Percentiles rank a stretch among this genome's conserved stretches.
Evolutionary conservation across 2,113 vertebrate genomes (phyloP).

Genomic region (Sphaerodactylus townsendi): DNA sequence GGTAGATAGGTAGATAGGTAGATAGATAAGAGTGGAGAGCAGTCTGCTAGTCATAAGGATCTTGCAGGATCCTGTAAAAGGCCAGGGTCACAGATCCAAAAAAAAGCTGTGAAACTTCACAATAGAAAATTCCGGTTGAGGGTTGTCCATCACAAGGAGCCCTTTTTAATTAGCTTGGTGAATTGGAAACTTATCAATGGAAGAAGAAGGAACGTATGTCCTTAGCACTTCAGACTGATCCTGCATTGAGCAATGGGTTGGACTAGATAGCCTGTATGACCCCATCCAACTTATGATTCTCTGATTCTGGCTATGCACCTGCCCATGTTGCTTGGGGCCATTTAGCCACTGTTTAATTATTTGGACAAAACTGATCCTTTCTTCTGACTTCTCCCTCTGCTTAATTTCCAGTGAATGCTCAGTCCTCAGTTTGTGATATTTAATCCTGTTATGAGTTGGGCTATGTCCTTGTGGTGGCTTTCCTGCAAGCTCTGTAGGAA

Average conservation of each 20-base stretch:
- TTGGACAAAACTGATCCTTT: constrained; percentile 27
- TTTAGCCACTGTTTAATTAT: constrained; percentile 13
- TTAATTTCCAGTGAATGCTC: background rate
- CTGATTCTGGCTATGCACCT: background rate
- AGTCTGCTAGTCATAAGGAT: background rate
- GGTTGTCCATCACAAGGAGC: too few relatives aligned
- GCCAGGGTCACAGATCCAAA: too few relatives aligned
- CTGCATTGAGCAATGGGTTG: too few relatives aligned
- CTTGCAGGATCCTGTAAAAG: too few relatives aligned
- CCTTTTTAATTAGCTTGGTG: constrained; percentile 24
- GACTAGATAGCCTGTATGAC: too few relatives aligned
- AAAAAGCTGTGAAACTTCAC: too few relatives aligned
- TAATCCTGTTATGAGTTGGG: constrained; percentile 29
- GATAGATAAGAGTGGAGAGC: too few relatives aligned
- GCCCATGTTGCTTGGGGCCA: background rate
- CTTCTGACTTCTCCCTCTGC: background rate
- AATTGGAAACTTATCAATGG: background rate
- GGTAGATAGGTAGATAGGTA: too few relatives aligned
- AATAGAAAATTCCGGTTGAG: too few relatives aligned
- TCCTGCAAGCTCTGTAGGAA: constrained; percentile 23
- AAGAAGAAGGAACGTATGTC: constrained; percentile 17
- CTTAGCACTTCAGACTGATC: too few relatives aligned
- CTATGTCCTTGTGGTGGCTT: background rate
- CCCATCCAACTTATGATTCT: too few relatives aligned
- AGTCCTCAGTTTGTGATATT: background rate